Evolutionary conservation across 2,113 vertebrate species (phyloP), one percentile per base, ranked within the genome.

Genomic region (Paradoxurus hermaphroditus): DNA sequence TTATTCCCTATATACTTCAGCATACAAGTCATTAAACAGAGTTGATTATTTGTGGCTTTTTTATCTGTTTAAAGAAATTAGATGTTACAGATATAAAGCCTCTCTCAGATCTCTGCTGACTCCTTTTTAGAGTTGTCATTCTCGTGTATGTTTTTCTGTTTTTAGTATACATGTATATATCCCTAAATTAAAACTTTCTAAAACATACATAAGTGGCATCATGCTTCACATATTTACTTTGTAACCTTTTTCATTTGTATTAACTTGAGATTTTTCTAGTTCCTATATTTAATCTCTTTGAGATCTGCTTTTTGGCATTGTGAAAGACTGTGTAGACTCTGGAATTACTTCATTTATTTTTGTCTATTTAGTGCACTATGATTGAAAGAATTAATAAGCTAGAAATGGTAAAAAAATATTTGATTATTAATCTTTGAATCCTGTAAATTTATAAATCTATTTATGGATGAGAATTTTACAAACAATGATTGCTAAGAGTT

Each of bases 401-500:
- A 25, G n/a, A 77, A 96, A 82, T 65, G 21, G 7, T 70, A n/a
- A 81, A 95, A 91, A n/a, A 7, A 5, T 65, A 82, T 39, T 2
- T 88, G 53, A 75, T 4, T 73, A 68, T 63, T 95, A 82, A 53
- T 36, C 78, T 92, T 92, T 82, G 59, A 75, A 59, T 87, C 16
- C 27, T 93, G 0, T 78, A 65, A n/a, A 91, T 95, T 91, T 95
- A 88, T 90, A 89, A 62, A 70, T 73, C 14, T 90, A 51, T 79
- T 65, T 90, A 90, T 87, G 7, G n/a, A 36, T 84, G 82, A 84
- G 36, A 86, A 84, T 95, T 88, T 31, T 90, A 36, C 4, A 72
- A 53, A 87, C 23, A 39, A 49, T 62, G 31, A 12, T 82, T 62
- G 29, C 23, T 77, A 27, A 82, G 49, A 44, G 9, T 90, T 81